Evolutionary conservation across 2,797 vertebrate species (phyloP).

Genomic region (Falco rusticolus): DNA sequence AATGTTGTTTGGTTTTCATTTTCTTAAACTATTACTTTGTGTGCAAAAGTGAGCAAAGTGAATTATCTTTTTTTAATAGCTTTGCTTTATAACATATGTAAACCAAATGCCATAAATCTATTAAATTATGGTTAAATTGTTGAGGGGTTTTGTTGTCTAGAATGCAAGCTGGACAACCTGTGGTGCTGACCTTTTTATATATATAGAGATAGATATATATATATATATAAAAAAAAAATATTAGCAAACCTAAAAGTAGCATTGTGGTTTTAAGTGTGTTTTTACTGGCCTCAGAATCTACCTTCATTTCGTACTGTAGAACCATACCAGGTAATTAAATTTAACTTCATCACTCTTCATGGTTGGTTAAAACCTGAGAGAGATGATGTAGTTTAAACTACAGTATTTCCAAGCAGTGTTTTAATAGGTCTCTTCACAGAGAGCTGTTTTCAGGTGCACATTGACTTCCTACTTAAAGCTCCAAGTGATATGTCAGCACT

Average conservation of each 20-base stretch:
- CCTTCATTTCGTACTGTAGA: constrained; percentile 85
- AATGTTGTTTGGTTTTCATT: constrained; percentile 73
- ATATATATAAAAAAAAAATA: constrained; percentile 31
- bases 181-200: constrained; percentile 82
- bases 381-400: constrained; percentile 53
- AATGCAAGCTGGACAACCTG: constrained; percentile 67
- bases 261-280: constrained; percentile 78
- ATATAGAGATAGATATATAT: constrained; percentile 61
- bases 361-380: constrained; percentile 55
- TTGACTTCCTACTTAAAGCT: constrained; percentile 79
- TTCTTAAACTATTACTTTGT: constrained; percentile 60
- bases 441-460: constrained; percentile 79
- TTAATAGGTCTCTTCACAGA: constrained; percentile 64
- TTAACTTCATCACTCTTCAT: constrained; percentile 61
- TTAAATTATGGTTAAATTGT: constrained; percentile 76
- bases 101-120: constrained; percentile 83
- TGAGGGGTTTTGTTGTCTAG: constrained; percentile 75
- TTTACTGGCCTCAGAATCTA: constrained; percentile 81
- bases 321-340: constrained; percentile 77
- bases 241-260: constrained; percentile 79
- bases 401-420: constrained; percentile 80
- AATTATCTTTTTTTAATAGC: constrained; percentile 73
- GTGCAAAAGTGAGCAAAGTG: constrained; percentile 78
- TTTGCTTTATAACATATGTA: constrained; percentile 76
- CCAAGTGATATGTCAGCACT: constrained; percentile 77